Evolutionary conservation across 2,113 vertebrate genomes (phyloP), one percentile per base, ranked within the genome.

Genomic region (Salvator merianae): DNA sequence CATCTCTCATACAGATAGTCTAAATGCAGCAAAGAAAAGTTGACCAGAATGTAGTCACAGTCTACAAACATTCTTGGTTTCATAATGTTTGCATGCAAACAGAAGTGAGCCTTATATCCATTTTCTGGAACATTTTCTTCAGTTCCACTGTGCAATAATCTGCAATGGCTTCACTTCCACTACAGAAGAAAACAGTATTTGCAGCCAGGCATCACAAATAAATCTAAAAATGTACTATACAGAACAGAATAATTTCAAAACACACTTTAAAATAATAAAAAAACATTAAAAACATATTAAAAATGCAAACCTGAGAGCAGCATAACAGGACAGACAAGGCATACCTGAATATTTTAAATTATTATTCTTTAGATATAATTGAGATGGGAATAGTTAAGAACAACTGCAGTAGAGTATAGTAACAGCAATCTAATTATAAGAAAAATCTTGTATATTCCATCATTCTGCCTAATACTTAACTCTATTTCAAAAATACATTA

Each of bases 91-190:
- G 0, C 28, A 80, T 82, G 81, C 77, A 55, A 26, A 63, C 50
- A 82, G 63, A 86, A 89, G 84, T 63, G 24, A 50, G 71, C 75
- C 69, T 87, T 34, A 53, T 79, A 87, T 85, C 85, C 90, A 91
- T 91, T 74, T 89, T 84, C 88, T 88, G 74, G 87, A 91, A 91
- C 73, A 66, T 89, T 86, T 90, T 91, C 63, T 47, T 32, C 16
- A 16, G 24, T 82, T 89, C 78, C 62, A 72, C 69, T 79, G 30
- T 69, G 26, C 36, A 14, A 80, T 4, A 78, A 70, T 36, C 30
- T 62, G 18, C 63, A 81, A 36, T 0, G 38, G 30, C 10, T 75
- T 59, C 69, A 79, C 72, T 77, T n/a, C 34, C 0, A 0, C 79
- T 68, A 77, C 43, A 47, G 43, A n/a, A 7, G 20, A 81, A 79